Conservation (phyloP, 1,140 invertebrate genomes). For the Listronotus oregonensis region DNA sequence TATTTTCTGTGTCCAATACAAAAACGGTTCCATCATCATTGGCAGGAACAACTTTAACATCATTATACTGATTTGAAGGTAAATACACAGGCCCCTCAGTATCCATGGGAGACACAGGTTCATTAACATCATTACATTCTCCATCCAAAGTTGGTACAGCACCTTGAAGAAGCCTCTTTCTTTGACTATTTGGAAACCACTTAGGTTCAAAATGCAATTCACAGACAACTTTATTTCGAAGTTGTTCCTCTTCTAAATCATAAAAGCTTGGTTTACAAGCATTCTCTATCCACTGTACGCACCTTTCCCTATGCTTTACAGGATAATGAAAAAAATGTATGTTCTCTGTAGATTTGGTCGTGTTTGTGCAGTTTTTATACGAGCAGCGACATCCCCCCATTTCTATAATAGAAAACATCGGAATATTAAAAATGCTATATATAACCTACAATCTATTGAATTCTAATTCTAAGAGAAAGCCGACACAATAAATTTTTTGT, state of each 20-base stretch:
- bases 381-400: constrained; percentile 65
- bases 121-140: constrained; percentile 34
- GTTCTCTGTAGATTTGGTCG: constrained; percentile 58
- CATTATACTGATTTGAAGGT: constrained; percentile 41
- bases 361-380: constrained; percentile 59
- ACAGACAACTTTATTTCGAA: constrained; percentile 64
- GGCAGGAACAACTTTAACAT: constrained; percentile 51
- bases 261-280: constrained; percentile 59
- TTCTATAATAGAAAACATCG: no score
- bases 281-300: constrained; percentile 62
- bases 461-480: no score
- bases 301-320: constrained; percentile 62
- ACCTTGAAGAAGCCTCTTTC: constrained; percentile 48
- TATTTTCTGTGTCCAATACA: constrained; percentile 49
- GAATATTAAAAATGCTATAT: no score
- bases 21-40: constrained; percentile 53
- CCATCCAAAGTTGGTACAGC: constrained; percentile 53
- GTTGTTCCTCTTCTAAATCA: constrained; percentile 60
- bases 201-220: constrained; percentile 63
- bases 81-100: constrained; percentile 15
- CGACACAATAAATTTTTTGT: no score
- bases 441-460: no score
- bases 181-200: constrained; percentile 61
- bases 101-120: background rate
- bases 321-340: constrained; percentile 66